phyloP scores from a whole-genome alignment of 1,140 invertebrate genomes.

The Nasonia longicornis region DNA sequence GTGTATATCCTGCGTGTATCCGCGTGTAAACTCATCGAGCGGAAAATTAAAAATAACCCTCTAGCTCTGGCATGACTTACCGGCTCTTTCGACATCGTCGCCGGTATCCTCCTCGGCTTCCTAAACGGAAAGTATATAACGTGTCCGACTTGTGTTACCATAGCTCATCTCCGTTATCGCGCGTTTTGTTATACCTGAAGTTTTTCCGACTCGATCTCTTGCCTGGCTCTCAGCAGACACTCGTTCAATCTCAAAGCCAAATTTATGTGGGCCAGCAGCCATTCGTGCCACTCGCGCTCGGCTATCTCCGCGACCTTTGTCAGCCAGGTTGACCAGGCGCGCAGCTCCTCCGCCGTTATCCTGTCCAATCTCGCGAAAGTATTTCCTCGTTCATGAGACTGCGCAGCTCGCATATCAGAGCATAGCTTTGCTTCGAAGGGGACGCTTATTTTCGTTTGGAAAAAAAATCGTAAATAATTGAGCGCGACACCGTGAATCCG shows the following conservation, averaged over 20 bases:
- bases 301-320: conserved; percentile 52
- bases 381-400: background rate
- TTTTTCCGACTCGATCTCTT: background rate
- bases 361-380: conserved; percentile 46
- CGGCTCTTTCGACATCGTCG: background rate
- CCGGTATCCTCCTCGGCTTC: conserved; percentile 4
- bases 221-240: background rate
- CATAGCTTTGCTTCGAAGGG: background rate
- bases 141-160: background rate
- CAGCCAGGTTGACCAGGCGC: conserved; percentile 56
- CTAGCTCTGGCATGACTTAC: background rate
- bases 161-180: background rate
- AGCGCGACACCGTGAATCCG: background rate
- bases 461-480: background rate
- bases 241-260: background rate
- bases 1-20: too few relatives aligned
- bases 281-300: conserved; percentile 55
- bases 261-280: conserved; percentile 53
- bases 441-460: background rate
- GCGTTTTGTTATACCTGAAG: background rate
- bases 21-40: too few relatives aligned
- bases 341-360: conserved; percentile 55
- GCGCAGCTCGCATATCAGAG: too few relatives aligned
- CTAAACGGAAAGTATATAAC: conserved; percentile 8
- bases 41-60: background rate